Evolutionary conservation across 1,140 invertebrate genomes (phyloP), one percentile per base, ranked within the genome.

Genomic region (Drosophila bifasciata): DNA sequence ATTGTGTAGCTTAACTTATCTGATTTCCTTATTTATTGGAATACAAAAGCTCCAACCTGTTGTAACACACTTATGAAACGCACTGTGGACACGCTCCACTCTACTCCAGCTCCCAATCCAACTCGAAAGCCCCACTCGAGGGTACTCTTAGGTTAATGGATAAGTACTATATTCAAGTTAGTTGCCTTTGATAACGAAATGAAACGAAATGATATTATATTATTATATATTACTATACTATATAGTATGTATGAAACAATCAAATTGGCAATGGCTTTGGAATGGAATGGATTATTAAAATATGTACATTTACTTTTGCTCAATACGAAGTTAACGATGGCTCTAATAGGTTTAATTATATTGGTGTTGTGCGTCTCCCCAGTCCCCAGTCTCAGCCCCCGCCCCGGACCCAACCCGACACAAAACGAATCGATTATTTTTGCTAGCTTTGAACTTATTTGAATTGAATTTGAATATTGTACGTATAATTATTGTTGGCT

Each of bases 241-340:
- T n/a, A n/a, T n/a, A n/a, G n/a, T n/a, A 36, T 36, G 66, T 69
- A 68, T 46, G 66, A 8, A 69, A 69, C 66, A 69, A 69, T 69
- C 66, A 69, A 68, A 25, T 69, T 51, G 66, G 32, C 67, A 72
- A 72, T 13, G 32, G 32, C 32, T 36, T 36, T 36, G 32, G 11
- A 36, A 36, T 71, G 56, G 68, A 53, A 62, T 62, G 58, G 67
- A n/a, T n/a, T n/a, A n/a, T n/a, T n/a, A n/a, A n/a, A 43, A 52
- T 72, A 69, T 43, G 40, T 13, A 44, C 28, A 45, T 52, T 36
- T 40, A 48, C 43, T 49, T 41, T 49, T 76, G 64, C 69, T 72
- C 69, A 72, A 72, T 72, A 72, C 68, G 40, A 70, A 72, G 69
- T 72, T 72, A 72, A 72, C 68, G 69, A 72, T n/a, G 46, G 69